A percentile compares a stretch with the other conserved stretches of the same genome.
Conservation (phyloP, 1,140 invertebrate species). For the Watersipora subatra region DNA sequence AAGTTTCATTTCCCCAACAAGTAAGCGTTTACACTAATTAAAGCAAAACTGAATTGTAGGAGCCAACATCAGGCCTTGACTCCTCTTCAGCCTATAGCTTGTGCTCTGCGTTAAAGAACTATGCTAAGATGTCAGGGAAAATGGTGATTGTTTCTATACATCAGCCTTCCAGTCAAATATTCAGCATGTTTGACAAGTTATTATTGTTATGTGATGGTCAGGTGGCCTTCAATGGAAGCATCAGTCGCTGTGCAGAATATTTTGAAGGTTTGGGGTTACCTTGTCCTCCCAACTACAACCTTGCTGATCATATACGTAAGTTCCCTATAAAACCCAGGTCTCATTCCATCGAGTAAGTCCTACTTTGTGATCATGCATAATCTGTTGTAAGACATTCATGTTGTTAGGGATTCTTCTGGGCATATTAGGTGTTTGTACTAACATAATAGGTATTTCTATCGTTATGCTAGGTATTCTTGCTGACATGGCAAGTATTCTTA, state of each 20-base stretch:
- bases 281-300: conserved; percentile 66
- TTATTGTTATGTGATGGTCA: conserved; percentile 62
- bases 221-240: conserved; percentile 61
- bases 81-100: conserved; percentile 64
- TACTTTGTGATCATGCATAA: no score
- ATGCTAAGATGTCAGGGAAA: conserved; percentile 59
- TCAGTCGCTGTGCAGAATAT: conserved; percentile 60
- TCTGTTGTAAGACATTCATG: no score
- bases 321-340: no score
- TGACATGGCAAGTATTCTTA: no score
- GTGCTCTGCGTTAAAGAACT: conserved; percentile 59
- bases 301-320: conserved; percentile 73
- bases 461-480: no score
- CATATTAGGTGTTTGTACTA: no score
- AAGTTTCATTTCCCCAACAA: background rate
- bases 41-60: conserved; percentile 42
- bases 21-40: background rate
- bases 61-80: conserved; percentile 71
- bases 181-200: conserved; percentile 69
- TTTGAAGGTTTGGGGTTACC: conserved; percentile 59
- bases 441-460: no score
- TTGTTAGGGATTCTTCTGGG: no score
- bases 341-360: no score
- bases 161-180: conserved; percentile 75
- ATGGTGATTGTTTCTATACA: conserved; percentile 69